Percentiles rank a stretch among this genome's conserved stretches.
Conservation (phyloP, 1,140 invertebrate genomes). For the Drosophila rufa region DNA sequence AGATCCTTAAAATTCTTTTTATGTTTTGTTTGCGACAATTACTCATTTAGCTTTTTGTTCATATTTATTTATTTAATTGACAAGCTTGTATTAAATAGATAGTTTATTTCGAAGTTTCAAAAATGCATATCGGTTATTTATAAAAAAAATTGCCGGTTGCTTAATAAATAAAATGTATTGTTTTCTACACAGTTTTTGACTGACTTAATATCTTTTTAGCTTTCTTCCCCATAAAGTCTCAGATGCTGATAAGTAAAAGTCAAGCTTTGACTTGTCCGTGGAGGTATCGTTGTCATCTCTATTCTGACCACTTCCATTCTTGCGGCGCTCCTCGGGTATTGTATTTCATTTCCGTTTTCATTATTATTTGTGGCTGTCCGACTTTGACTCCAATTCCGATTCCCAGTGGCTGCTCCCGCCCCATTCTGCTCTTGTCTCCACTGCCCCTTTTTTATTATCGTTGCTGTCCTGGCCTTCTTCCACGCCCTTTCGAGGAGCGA, state of each 20-base stretch:
- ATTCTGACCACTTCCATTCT: slow-evolving; percentile 52
- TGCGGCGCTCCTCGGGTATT: slow-evolving; percentile 70
- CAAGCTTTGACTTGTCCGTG: neutral
- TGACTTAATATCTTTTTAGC: neutral
- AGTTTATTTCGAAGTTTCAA: too few relatives aligned
- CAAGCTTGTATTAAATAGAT: too few relatives aligned
- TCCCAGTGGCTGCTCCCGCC: slow-evolving; percentile 38
- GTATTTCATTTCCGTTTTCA: slow-evolving; percentile 82
- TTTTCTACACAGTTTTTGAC: neutral
- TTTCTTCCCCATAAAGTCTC: neutral
- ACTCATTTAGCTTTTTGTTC: neutral
- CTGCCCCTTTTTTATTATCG: slow-evolving; percentile 22
- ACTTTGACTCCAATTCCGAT: slow-evolving; percentile 60
- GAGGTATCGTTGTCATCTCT: slow-evolving; percentile 8
- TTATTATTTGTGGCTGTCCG: slow-evolving; percentile 80
- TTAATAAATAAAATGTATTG: neutral
- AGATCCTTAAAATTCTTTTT: neutral
- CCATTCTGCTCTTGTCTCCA: slow-evolving; percentile 26
- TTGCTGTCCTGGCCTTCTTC: slow-evolving; percentile 30
- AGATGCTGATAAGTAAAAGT: neutral
- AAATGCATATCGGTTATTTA: neutral
- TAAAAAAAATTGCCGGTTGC: neutral
- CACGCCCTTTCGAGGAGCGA: slow-evolving; percentile 40
- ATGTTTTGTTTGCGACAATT: neutral
- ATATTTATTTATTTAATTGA: too few relatives aligned